These are phyloP conservation scores for Spheniscus humboldti DNA, from an alignment of 2,797 vertebrate genomes.

Conservation along the genomic window DNA sequence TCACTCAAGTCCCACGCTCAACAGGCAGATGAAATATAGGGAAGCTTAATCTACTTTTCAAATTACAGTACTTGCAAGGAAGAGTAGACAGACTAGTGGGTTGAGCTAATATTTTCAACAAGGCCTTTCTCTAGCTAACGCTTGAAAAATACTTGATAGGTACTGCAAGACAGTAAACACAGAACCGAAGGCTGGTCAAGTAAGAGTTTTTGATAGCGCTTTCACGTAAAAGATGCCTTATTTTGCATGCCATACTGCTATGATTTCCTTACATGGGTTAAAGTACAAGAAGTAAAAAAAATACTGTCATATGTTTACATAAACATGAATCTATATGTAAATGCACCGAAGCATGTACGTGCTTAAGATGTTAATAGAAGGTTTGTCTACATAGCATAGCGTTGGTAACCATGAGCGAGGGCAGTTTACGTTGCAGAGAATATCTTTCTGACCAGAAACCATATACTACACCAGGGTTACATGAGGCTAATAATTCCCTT, in stretches of 20 bases:
- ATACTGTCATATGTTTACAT: too few relatives aligned
- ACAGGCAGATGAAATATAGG: neutral
- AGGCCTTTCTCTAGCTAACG: neutral
- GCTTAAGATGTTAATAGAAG: neutral
- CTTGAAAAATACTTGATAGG: neutral
- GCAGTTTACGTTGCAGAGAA: neutral
- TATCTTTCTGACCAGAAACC: neutral
- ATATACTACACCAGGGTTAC: neutral
- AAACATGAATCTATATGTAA: neutral
- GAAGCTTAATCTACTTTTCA: neutral
- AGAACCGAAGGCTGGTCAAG: neutral
- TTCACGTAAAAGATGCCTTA: neutral
- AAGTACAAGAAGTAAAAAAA: neutral
- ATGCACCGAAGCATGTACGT: rapidly evolving
- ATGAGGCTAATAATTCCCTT: neutral
- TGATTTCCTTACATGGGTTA: neutral
- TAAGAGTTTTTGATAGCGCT: neutral
- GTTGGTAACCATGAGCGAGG: neutral
- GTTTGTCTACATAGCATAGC: neutral
- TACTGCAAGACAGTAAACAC: too few relatives aligned
- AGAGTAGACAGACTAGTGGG: neutral
- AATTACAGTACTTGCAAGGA: neutral
- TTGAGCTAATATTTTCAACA: neutral
- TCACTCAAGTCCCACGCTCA: neutral
- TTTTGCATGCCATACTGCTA: neutral